Percentiles rank a stretch among this genome's conserved stretches.
Conservation (phyloP, 2,113 vertebrate species). For the Upupa epops region DNA sequence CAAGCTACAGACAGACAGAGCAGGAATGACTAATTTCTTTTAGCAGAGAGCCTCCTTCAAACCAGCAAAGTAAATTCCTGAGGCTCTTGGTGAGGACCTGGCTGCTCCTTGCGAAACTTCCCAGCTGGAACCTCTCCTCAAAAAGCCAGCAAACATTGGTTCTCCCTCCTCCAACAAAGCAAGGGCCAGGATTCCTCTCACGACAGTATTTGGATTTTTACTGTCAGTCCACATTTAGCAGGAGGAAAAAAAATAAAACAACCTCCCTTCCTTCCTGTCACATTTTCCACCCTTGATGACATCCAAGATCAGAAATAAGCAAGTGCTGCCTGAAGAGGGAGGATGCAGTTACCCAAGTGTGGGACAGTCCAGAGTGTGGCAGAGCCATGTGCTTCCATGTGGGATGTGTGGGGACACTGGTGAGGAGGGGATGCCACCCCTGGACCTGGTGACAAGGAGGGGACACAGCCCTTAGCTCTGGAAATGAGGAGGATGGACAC, state of each 20-base stretch:
- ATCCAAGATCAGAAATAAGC: slow-evolving; percentile 55
- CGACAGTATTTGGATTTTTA: slow-evolving; percentile 36
- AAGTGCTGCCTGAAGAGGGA: background rate
- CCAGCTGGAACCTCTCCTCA: background rate
- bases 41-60: background rate
- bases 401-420: accelerated
- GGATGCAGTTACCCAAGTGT: background rate
- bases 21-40: slow-evolving; percentile 14
- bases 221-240: slow-evolving; percentile 65
- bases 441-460: background rate
- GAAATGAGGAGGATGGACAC: too few relatives aligned
- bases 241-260: slow-evolving; percentile 13
- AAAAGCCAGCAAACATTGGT: background rate
- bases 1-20: background rate
- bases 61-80: slow-evolving; percentile 23
- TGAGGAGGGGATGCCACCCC: background rate
- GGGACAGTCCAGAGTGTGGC: background rate
- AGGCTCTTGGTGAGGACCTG: slow-evolving; percentile 8
- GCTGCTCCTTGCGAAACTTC: slow-evolving; percentile 4
- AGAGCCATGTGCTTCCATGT: accelerated
- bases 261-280: slow-evolving; percentile 72
- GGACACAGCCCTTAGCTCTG: background rate
- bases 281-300: slow-evolving; percentile 68
- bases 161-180: background rate
- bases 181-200: slow-evolving; percentile 44